Evolutionary conservation across 2,888 invertebrate genomes (phyloP), one percentile per base, ranked within the genome.

Genomic region (Zelleria hepariella): DNA sequence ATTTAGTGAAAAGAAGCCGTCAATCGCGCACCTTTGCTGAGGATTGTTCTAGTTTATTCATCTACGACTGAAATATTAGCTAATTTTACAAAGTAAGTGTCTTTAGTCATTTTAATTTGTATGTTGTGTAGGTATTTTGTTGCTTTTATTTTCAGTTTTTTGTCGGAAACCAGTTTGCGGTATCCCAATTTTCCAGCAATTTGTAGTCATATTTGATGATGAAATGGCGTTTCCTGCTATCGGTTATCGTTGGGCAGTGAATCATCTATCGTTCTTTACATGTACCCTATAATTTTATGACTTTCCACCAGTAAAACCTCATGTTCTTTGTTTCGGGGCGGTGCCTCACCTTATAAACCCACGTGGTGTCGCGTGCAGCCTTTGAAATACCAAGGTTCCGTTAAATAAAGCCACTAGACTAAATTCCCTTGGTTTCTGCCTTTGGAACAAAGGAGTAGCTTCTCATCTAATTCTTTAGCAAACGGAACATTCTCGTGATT

Each of bases 21-120:
- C 83, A 82, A 82, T 86, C 86, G 86, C 81, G 86, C 87, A 86
- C 86, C 62, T 78, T 81, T 80, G 78, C 84, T 77, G 80, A 86
- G 84, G 15, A 15, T 60, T 59, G 57, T 57, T 20, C 71, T 76
- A 77, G 71, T 73, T 73, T 77, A 74, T 77, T 78, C 32, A 42
- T 42, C 77, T 69, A 71, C 72, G 75, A 78, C 77, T 77, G 76
- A 77, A 69, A 42, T 67, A 68, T 64, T 67, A 70, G 67, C 64
- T 65, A 70, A 70, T 58, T 61, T 64, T 67, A 75, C 72, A 80
- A 77, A 72, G 86, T 87, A 71, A 86, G 86, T 84, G 67, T 59
- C 62, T 25, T 58, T 62, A 55, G 56, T 26, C 56, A 25, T 58
- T 23, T 58, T 15, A 24, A 5, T 25, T 5, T 42, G 1, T 15